Evolutionary conservation across 2,888 invertebrate species (phyloP).

Genomic region (Andricus curvator): DNA sequence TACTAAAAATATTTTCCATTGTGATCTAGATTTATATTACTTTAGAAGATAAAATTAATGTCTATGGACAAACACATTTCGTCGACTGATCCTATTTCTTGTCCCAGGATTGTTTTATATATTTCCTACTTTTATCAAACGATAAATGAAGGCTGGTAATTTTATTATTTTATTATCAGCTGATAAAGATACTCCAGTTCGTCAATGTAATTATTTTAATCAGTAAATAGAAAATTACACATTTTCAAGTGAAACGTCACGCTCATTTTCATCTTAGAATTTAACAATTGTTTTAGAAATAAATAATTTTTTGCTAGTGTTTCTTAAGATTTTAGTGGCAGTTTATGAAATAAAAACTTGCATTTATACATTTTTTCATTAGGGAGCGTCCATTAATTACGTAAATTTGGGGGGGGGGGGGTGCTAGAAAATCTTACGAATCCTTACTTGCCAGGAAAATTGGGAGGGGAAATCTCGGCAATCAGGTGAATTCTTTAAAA

Average conservation of each 20-base stretch:
- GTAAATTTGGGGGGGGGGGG: no score
- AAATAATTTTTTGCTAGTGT: not conserved
- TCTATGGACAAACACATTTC: not conserved
- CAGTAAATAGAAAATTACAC: not conserved
- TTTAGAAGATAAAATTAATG: not conserved
- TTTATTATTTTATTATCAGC: not conserved
- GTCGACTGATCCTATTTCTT: not conserved
- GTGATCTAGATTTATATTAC: no score
- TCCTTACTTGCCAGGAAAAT: no score
- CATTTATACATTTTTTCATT: not conserved
- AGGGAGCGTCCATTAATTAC: no score
- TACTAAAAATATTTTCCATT: no score
- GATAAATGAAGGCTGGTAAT: not conserved
- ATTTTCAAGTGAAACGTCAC: not conserved
- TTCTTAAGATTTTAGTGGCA: not conserved
- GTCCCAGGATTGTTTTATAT: not conserved
- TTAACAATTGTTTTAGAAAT: not conserved
- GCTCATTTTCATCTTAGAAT: not conserved
- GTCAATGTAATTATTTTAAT: not conserved
- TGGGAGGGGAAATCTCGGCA: no score
- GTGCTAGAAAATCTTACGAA: no score
- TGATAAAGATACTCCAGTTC: not conserved
- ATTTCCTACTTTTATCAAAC: not conserved
- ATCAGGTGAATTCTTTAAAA: no score
- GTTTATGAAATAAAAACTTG: not conserved